phyloP scores from a whole-genome alignment of 2,888 invertebrate species.

The Odiellus spinosus region DNA sequence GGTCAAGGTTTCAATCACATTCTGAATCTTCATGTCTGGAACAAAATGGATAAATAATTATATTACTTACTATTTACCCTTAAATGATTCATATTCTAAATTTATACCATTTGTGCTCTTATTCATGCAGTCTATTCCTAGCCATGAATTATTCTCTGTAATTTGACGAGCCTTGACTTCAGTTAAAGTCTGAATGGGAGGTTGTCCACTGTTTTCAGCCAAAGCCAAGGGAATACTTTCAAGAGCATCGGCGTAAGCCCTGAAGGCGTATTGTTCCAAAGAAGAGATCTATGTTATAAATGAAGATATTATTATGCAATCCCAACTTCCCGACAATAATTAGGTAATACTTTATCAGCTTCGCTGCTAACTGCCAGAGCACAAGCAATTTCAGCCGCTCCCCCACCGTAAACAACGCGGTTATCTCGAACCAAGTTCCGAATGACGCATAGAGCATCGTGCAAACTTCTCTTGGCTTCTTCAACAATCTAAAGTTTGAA shows the following conservation, averaged over 20 bases:
- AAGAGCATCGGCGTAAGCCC: conserved; percentile 87
- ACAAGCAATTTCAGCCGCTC: conserved; percentile 89
- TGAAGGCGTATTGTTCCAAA: conserved; percentile 91
- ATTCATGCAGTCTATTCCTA: conserved; percentile 91
- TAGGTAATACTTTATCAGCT: conserved; percentile 54
- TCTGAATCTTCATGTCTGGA: conserved; percentile 80
- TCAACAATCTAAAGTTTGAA: conserved; percentile 46
- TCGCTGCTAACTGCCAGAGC: conserved; percentile 74
- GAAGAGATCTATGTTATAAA: conserved; percentile 47
- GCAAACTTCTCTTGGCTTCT: conserved; percentile 54
- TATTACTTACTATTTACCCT: not conserved
- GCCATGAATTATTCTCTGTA: conserved; percentile 58
- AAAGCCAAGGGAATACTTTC: conserved; percentile 87
- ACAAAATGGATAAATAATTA: no score
- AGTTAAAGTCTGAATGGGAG: conserved; percentile 78
- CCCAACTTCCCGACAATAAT: no score
- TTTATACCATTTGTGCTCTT: conserved; percentile 44
- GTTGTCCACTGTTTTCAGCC: conserved; percentile 88
- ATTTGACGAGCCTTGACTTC: conserved; percentile 81
- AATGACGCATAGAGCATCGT: conserved; percentile 57
- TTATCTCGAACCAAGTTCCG: conserved; percentile 51
- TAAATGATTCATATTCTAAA: not conserved
- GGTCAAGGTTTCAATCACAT: conserved; percentile 90
- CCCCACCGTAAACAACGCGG: conserved; percentile 89
- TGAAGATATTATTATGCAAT: not conserved